A percentile compares a stretch with the other conserved stretches of the same genome.
Evolutionary conservation across 2,797 vertebrate genomes (phyloP).

Genomic region (Pangasius macronema): DNA sequence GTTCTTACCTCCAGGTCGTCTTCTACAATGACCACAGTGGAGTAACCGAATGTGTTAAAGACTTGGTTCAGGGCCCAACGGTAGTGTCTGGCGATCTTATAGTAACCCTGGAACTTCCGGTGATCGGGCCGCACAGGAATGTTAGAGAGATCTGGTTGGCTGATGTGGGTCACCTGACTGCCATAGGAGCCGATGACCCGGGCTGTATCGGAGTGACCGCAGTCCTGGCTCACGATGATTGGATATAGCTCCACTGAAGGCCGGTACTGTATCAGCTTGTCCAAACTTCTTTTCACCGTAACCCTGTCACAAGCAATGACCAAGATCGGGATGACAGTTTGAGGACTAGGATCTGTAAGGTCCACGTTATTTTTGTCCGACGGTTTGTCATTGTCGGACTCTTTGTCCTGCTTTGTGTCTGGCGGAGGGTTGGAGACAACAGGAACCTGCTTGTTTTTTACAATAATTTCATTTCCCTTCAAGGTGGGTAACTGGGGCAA

Average conservation of each 20-base stretch:
- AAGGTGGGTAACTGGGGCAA: slow-evolving; percentile 39
- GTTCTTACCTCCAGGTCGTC: slow-evolving; percentile 87
- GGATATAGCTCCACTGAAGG: slow-evolving; percentile 82
- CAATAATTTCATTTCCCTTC: slow-evolving; percentile 45
- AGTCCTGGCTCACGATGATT: slow-evolving; percentile 94
- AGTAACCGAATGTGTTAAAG: slow-evolving; percentile 78
- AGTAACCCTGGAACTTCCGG: slow-evolving; percentile 94
- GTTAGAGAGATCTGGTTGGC: slow-evolving; percentile 82
- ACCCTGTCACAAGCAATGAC: slow-evolving; percentile 94
- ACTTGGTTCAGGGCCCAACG: slow-evolving; percentile 92
- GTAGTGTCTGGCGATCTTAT: slow-evolving; percentile 90
- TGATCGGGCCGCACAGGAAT: slow-evolving; percentile 85
- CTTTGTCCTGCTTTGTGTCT: slow-evolving; percentile 26
- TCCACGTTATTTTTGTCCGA: slow-evolving; percentile 17
- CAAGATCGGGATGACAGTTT: slow-evolving; percentile 81
- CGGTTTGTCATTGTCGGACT: slow-evolving; percentile 36
- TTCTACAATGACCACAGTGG: slow-evolving; percentile 89
- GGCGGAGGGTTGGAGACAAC: slow-evolving; percentile 36
- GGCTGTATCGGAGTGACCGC: slow-evolving; percentile 88
- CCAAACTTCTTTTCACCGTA: slow-evolving; percentile 87
- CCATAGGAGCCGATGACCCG: slow-evolving; percentile 87
- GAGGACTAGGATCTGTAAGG: slow-evolving; percentile 45
- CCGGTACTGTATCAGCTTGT: slow-evolving; percentile 85
- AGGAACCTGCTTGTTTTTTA: slow-evolving; percentile 42
- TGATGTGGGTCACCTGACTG: slow-evolving; percentile 79